Conservation (phyloP, 2,113 vertebrate genomes). For the Clarias magur region DNA sequence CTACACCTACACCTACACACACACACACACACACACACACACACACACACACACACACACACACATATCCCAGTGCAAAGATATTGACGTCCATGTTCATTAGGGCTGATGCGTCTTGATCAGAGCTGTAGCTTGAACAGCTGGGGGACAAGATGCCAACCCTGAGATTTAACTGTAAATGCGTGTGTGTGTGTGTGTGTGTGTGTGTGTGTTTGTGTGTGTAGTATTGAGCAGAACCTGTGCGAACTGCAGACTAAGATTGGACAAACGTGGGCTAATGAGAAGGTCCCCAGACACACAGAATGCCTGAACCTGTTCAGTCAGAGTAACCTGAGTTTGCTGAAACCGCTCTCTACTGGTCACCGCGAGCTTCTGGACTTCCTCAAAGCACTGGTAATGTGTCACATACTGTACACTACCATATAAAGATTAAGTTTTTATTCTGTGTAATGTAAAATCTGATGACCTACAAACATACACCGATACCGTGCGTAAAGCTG, state of each 20-base stretch:
- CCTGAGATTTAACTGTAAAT: constrained; percentile 2
- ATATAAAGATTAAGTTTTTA: not conserved
- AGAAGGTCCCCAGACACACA: constrained; percentile 71
- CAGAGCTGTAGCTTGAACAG: constrained; percentile 29
- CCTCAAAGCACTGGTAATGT: constrained; percentile 85
- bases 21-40: too few relatives aligned
- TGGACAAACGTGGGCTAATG: constrained; percentile 71
- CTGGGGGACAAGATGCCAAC: constrained; percentile 10
- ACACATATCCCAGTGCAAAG: constrained; percentile 57
- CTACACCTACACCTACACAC: constrained; percentile 55
- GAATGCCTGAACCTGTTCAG: constrained; percentile 84
- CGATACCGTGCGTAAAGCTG: not conserved
- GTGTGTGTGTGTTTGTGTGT: constrained; percentile 44
- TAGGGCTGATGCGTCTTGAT: constrained; percentile 67
- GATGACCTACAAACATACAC: too few relatives aligned
- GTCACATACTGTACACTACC: not conserved
- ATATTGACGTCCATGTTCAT: constrained; percentile 74
- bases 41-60: constrained; percentile 43
- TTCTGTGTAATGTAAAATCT: not conserved
- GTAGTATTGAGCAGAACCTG: constrained; percentile 84
- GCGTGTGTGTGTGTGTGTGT: constrained; percentile 33
- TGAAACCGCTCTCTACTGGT: constrained; percentile 69
- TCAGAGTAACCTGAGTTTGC: constrained; percentile 65
- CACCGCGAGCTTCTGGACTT: constrained; percentile 82
- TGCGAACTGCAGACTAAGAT: constrained; percentile 82